Evolutionary conservation across 1,140 invertebrate species (phyloP).

Genomic region (Procambarus virginalis): DNA sequence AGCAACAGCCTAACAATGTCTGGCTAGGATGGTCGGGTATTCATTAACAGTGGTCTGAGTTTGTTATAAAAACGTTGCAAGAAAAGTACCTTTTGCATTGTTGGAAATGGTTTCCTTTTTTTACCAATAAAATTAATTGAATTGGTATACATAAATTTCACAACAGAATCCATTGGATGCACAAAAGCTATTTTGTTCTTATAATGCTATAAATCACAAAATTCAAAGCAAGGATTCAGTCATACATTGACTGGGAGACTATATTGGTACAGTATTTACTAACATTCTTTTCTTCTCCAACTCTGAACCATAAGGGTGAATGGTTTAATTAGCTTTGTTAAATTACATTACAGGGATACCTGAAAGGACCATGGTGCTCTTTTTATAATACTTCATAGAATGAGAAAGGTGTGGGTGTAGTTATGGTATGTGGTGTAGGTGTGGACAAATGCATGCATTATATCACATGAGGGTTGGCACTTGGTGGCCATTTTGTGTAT

Average conservation of each 20-base stretch:
- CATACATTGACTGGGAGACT: background rate
- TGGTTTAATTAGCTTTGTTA: background rate
- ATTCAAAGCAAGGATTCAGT: background rate
- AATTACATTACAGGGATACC: background rate
- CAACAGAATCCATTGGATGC: no score
- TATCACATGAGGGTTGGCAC: background rate
- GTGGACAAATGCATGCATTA: conserved; percentile 11
- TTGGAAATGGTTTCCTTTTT: no score
- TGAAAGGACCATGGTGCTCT: background rate
- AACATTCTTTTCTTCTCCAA: background rate
- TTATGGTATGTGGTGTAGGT: background rate
- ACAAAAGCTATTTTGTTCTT: background rate
- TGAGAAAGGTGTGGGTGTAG: background rate
- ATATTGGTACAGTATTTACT: background rate
- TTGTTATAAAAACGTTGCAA: background rate
- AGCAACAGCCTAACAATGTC: background rate
- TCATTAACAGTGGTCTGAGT: background rate
- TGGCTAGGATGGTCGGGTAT: background rate
- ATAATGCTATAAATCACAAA: background rate
- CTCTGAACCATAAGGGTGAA: background rate
- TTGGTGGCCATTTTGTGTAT: background rate
- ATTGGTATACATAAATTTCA: background rate
- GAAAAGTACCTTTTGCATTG: background rate
- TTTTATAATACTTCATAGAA: background rate
- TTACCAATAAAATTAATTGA: background rate